Conservation (phyloP, 1,140 invertebrate species). For the Drosophila yakuba region DNA sequence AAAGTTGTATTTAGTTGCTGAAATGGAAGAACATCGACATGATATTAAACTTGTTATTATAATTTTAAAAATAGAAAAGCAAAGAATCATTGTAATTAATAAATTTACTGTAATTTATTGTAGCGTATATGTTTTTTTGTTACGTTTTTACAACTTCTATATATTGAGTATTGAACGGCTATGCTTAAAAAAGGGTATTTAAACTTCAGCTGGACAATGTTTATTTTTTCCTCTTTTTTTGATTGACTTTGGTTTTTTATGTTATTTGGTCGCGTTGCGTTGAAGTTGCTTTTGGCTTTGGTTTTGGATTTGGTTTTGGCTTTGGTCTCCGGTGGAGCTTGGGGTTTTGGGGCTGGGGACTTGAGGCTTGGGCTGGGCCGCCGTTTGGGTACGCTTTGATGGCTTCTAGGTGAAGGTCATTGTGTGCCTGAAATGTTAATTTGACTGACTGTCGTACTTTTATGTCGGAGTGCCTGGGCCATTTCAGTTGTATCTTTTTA, state of each 20-base stretch:
- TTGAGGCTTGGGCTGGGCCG: conserved; percentile 46
- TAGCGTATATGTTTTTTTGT: too few relatives aligned
- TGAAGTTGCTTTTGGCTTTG: conserved; percentile 41
- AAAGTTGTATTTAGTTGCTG: too few relatives aligned
- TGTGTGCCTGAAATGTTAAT: conserved; percentile 76
- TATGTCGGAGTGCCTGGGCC: conserved; percentile 40
- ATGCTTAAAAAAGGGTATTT: neutral
- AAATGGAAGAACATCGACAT: too few relatives aligned
- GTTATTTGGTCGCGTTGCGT: conserved; percentile 35
- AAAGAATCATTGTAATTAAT: too few relatives aligned
- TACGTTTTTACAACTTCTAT: neutral
- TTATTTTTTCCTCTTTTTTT: conserved; percentile 6
- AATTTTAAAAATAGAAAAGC: too few relatives aligned
- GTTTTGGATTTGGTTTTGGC: conserved; percentile 6
- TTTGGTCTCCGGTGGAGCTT: conserved; percentile 37
- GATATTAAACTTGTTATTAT: too few relatives aligned
- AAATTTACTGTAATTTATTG: too few relatives aligned
- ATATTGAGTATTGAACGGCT: neutral
- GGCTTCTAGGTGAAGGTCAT: conserved; percentile 79
- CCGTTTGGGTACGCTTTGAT: conserved; percentile 64
- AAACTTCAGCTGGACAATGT: neutral
- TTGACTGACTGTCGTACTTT: conserved; percentile 55
- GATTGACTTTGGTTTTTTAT: conserved; percentile 51
- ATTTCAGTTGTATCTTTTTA: conserved; percentile 17
- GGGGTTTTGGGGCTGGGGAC: conserved; percentile 22